A percentile compares a stretch with the other conserved stretches of the same genome.
Evolutionary conservation across 2,888 invertebrate species (phyloP).

Genomic region (Ormyrus labotus): DNA sequence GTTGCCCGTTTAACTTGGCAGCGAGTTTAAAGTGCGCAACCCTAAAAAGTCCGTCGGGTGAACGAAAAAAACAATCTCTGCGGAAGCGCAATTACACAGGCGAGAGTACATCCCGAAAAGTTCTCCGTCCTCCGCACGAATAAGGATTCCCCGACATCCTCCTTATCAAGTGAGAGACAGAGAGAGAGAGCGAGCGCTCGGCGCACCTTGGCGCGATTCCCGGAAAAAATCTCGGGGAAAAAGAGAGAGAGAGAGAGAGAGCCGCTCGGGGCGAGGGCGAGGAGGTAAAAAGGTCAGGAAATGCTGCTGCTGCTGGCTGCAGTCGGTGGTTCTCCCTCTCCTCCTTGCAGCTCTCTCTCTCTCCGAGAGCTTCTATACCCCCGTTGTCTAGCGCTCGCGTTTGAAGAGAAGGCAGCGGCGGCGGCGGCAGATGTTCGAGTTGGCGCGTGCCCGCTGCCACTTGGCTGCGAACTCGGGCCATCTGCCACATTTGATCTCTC

Average conservation of each 20-base stretch:
- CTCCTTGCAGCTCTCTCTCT: slow-evolving; percentile 1
- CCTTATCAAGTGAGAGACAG: background rate
- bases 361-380: slow-evolving; percentile 22
- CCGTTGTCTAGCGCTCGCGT: slow-evolving; percentile 43
- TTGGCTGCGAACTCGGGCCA: slow-evolving; percentile 72
- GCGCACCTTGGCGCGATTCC: background rate
- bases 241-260: background rate
- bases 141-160: slow-evolving; percentile 40
- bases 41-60: too few species aligned
- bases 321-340: slow-evolving; percentile 33
- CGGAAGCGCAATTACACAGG: too few species aligned
- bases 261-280: background rate
- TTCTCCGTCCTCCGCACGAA: background rate
- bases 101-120: too few species aligned
- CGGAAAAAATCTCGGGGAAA: background rate
- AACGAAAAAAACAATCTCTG: too few species aligned
- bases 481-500: slow-evolving; percentile 64
- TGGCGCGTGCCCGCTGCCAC: slow-evolving; percentile 76
- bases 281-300: slow-evolving; percentile 55
- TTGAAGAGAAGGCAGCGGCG: slow-evolving; percentile 19
- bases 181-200: background rate
- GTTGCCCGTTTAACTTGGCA: too few species aligned
- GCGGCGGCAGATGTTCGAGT: slow-evolving; percentile 72
- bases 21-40: too few species aligned
- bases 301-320: background rate